Evolutionary conservation across 1,140 invertebrate genomes (phyloP), one percentile per base, ranked within the genome.

Genomic region (Apis florea): DNA sequence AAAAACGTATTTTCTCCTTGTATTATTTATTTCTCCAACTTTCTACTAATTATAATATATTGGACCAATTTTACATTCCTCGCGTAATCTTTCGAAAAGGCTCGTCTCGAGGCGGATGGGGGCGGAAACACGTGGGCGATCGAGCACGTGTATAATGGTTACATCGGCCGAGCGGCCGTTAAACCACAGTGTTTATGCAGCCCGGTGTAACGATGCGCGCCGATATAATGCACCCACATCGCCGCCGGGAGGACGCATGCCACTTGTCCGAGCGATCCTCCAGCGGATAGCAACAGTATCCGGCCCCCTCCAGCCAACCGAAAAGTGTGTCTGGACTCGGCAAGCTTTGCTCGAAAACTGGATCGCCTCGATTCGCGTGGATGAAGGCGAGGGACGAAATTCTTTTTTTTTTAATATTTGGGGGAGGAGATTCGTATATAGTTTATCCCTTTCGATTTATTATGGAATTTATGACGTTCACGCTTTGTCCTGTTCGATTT

Each of bases 141-240:
- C 82, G 81, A 70, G 82, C 86, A 85, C 85, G 88, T 87, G 85
- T 90, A 89, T 91, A 91, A 91, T 91, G 85, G 88, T 91, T 91
- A 92, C 90, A 89, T 83, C 79, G 85, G 72, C 31, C 61, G 82
- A 79, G 68, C 79, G 83, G 67, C 82, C 80, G 87, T 85, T 87
- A 90, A 89, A 87, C 87, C 83, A 70, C 81, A 78, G 88, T 91
- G 88, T 92, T 91, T 91, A 91, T 92, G 90, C 82, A 86, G 85
- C 88, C 82, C 76, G 64, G 53, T 75, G 76, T 51, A 78, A 83
- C 81, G 84, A 89, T 85, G 86, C 84, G 61, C 84, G 79, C 70
- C 89, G 83, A 91, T 92, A 91, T 88, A 92, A 92, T 92, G 90
- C 88, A 91, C 88, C 90, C 90, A 91, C 90, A 92, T 92, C 83